Evolutionary conservation across 1,140 invertebrate species (phyloP).

Genomic region (Dreissena rostriformis): DNA sequence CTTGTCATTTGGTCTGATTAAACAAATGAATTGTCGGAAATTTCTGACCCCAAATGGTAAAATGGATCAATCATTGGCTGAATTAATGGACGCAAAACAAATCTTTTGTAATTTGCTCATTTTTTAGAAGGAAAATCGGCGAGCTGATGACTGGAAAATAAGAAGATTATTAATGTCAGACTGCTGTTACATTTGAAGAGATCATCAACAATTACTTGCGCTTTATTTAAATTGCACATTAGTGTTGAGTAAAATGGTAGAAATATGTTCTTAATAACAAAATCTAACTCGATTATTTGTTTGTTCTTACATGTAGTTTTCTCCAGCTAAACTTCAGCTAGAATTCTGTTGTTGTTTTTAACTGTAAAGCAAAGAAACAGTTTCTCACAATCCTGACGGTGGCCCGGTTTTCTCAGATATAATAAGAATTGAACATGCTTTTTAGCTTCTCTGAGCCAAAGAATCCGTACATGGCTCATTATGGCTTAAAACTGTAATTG

Average conservation of each 20-base stretch:
- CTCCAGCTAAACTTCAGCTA: too few species aligned
- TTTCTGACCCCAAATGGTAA: constrained; percentile 38
- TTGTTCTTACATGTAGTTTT: too few species aligned
- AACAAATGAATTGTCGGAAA: constrained; percentile 55
- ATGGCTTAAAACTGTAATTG: constrained; percentile 48
- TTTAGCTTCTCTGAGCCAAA: background rate
- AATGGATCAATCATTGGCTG: constrained; percentile 44
- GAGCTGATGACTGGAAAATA: constrained; percentile 40
- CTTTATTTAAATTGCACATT: too few species aligned
- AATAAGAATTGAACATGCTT: background rate
- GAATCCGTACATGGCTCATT: constrained; percentile 36
- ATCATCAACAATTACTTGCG: too few species aligned
- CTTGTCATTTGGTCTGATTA: constrained; percentile 50
- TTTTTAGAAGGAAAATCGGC: constrained; percentile 18
- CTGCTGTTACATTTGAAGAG: too few species aligned
- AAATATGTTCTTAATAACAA: too few species aligned
- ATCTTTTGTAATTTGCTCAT: constrained; percentile 61
- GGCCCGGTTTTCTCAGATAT: too few species aligned
- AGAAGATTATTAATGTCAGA: constrained; percentile 41
- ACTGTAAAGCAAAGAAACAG: background rate
- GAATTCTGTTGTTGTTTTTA: background rate
- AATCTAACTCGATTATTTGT: too few species aligned
- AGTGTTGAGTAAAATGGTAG: too few species aligned
- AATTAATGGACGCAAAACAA: constrained; percentile 52
- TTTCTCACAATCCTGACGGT: too few species aligned